Base-by-base conservation (phyloP, 2,888 invertebrate species). In the Lymantria monacha region DNA sequence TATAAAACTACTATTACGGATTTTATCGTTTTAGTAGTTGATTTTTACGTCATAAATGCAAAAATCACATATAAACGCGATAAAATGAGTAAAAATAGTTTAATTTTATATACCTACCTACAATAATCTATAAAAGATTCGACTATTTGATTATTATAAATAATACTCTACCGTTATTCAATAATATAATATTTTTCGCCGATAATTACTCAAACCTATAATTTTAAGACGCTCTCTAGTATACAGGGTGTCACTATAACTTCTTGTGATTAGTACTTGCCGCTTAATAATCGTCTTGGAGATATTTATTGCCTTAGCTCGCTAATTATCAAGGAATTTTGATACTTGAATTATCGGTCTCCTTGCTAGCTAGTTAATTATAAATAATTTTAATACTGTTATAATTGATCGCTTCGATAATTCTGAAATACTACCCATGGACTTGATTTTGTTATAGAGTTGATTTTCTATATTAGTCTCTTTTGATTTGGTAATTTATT, bases 271-370 rank as follows among this genome's bases (percentile, higher is more conserved):
- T 85, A 86, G 70, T 72, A 74, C 80, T 78, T 70, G 82, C 85
- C 83, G 81, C 74, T 81, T 86, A 85, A 87, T 89, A 85, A 88
- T 88, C 82, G 74, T 79, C 85, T 79, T 66, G 79, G 76, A 72
- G 66, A 85, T 88, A 90, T 90, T 90, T 90, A 90, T 89, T 79
- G 80, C 86, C 70, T 69, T 69, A 69, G 72, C 78, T 68, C 62
- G 79, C 88, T 89, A 88, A 90, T 90, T 90, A 90, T 87, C 77
- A 83, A 74, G 73, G 86, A 85, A 88, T 88, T 88, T 90, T 88
- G 89, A 90, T 89, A 87, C 87, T 83, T 86, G 87, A 89, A 74
- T 86, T 89, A 89, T 89, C 75, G 81, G 79, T 68, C 71, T 69
- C 57, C 67, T 52, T 57, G 52, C 56, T 57, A 51, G 55, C 66